Conservation (phyloP, 1,140 invertebrate genomes). For the Caligus rogercresseyi region DNA sequence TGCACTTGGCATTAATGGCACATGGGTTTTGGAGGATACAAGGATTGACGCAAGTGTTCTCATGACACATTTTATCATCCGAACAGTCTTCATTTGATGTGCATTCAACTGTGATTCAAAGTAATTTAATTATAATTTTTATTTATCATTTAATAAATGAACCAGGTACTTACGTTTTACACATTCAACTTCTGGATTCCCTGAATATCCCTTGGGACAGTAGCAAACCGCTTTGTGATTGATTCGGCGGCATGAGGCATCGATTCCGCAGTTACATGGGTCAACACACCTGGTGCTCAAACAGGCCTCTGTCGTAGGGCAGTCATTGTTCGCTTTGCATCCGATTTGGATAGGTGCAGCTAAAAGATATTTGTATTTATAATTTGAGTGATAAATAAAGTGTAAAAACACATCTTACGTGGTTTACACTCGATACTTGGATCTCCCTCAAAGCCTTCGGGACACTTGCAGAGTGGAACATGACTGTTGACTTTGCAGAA, state of each 20-base stretch:
- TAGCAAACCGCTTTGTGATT: constrained; percentile 27
- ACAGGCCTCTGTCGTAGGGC: constrained; percentile 46
- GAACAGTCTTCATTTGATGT: constrained; percentile 56
- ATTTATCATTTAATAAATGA: neutral
- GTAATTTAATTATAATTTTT: constrained; percentile 19
- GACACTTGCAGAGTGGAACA: constrained; percentile 27
- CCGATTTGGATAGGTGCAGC: constrained; percentile 29
- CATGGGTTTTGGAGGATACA: constrained; percentile 58
- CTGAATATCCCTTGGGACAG: constrained; percentile 27
- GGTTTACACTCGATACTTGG: constrained; percentile 25
- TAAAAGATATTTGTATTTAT: neutral
- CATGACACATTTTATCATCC: constrained; percentile 47
- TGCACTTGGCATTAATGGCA: constrained; percentile 60
- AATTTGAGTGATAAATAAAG: neutral
- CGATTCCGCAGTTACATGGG: constrained; percentile 54
- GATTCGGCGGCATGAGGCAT: constrained; percentile 45
- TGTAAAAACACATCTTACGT: neutral
- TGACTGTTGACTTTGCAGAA: constrained; percentile 37
- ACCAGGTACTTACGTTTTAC: constrained; percentile 21
- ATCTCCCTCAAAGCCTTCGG: constrained; percentile 27
- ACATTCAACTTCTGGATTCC: constrained; percentile 28
- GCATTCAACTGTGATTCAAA: constrained; percentile 44
- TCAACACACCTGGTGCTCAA: constrained; percentile 48
- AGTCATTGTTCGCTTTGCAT: constrained; percentile 56
- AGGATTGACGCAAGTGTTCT: constrained; percentile 65